A percentile compares a stretch with the other conserved stretches of the same genome.
These are phyloP conservation scores for Bettongia penicillata DNA, from an alignment of 2,113 vertebrate genomes.

Conservation along the genomic window DNA sequence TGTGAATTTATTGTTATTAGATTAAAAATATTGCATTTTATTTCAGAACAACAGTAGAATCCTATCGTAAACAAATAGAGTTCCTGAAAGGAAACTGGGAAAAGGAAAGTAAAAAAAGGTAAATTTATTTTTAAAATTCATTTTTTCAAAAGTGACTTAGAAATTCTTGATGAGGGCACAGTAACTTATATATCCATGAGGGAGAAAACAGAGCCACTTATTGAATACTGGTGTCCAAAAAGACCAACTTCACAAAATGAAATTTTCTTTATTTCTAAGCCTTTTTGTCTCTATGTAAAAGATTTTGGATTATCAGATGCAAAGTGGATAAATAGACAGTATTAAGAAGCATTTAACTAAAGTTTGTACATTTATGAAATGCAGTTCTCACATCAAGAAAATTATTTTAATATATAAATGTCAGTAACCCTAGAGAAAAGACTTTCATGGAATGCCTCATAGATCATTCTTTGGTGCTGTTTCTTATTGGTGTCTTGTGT, in stretches of 20 bases:
- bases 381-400: neutral
- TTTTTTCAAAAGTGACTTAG: conserved; percentile 18
- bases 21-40: neutral
- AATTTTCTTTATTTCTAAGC: conserved; percentile 23
- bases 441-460: neutral
- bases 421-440: neutral
- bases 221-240: neutral
- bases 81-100: conserved; percentile 55
- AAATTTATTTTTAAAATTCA: conserved; percentile 16
- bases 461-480: neutral
- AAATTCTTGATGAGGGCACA: conserved; percentile 3
- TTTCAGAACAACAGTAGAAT: conserved; percentile 47
- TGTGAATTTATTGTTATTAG: conserved; percentile 30
- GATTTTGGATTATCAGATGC: conserved; percentile 17
- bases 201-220: neutral
- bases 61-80: conserved; percentile 60
- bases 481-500: neutral
- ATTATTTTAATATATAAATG: neutral
- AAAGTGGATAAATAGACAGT: neutral
- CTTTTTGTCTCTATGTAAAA: neutral
- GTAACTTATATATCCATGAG: neutral
- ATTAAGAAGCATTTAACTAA: neutral
- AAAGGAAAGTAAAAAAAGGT: conserved; percentile 75
- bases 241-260: conserved; percentile 19
- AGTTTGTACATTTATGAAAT: neutral